Percentiles rank a stretch among this genome's conserved stretches.
These are phyloP conservation scores for Gastrophysa polygoni DNA, from an alignment of 2,888 invertebrate species.

Conservation along the genomic window DNA sequence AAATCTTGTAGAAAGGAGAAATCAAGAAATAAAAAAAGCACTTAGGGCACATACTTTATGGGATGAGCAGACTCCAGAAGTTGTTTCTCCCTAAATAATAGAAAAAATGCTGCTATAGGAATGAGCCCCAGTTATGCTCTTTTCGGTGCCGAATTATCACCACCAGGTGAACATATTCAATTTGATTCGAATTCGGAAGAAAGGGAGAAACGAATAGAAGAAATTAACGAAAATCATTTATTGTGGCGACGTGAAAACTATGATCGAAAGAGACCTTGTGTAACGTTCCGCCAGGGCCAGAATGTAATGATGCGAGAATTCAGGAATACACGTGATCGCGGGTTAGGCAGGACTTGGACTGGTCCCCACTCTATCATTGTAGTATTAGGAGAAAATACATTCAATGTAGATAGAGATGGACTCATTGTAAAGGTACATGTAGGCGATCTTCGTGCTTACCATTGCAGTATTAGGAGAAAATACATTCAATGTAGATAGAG, in stretches of 20 bases:
- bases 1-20: not conserved
- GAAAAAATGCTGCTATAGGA: not conserved
- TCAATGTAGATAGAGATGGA: not conserved
- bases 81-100: not conserved
- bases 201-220: not conserved
- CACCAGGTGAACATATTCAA: not conserved
- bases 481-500: not conserved
- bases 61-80: not conserved
- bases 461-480: not conserved
- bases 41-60: not conserved
- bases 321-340: not conserved
- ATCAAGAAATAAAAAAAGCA: not conserved
- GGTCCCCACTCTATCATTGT: not conserved
- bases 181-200: not conserved
- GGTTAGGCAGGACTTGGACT: not conserved
- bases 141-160: not conserved
- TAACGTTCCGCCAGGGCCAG: not conserved
- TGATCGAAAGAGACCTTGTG: not conserved
- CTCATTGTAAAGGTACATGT: not conserved
- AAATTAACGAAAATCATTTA: not conserved
- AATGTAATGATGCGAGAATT: not conserved
- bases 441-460: not conserved
- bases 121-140: not conserved
- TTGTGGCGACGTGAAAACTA: not conserved
- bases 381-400: not conserved